phyloP scores from a whole-genome alignment of 2,113 vertebrate species.

The Oncorhynchus keta region DNA sequence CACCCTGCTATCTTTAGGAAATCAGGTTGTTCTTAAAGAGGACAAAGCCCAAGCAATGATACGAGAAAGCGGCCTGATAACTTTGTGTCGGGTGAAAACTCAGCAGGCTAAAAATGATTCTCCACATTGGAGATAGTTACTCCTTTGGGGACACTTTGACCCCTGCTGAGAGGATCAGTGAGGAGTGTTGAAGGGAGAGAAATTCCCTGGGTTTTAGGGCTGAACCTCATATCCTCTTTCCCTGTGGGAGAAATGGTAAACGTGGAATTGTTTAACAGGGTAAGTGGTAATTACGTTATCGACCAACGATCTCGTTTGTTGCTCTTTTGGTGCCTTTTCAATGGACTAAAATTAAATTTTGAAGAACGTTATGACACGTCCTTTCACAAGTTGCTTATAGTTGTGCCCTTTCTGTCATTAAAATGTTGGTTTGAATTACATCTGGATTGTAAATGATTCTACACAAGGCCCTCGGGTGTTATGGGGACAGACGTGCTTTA shows the following conservation, averaged over 20 bases:
- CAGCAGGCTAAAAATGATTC: constrained; percentile 65
- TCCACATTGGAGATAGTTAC: constrained; percentile 31
- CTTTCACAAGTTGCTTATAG: neutral
- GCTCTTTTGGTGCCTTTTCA: neutral
- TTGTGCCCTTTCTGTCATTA: neutral
- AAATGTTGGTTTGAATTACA: neutral
- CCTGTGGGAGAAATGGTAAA: constrained; percentile 32
- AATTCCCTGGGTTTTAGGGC: constrained; percentile 37
- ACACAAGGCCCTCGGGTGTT: neutral
- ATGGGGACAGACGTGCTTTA: constrained; percentile 1
- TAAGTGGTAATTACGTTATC: constrained; percentile 29
- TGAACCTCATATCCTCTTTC: constrained; percentile 40
- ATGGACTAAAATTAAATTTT: neutral
- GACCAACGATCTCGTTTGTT: neutral
- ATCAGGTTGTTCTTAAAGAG: constrained; percentile 45
- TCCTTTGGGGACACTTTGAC: constrained; percentile 22
- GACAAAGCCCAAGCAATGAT: constrained; percentile 53
- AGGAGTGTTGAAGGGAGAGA: constrained; percentile 14
- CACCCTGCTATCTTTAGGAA: constrained; percentile 56
- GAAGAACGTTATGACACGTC: neutral
- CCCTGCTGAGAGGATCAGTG: constrained; percentile 58
- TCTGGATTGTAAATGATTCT: neutral
- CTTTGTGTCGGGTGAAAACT: constrained; percentile 52
- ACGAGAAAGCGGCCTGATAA: constrained; percentile 52
- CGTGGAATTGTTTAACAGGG: constrained; percentile 18